Conservation (phyloP, 2,113 vertebrate species). For the Tricholaema leucomelas region DNA sequence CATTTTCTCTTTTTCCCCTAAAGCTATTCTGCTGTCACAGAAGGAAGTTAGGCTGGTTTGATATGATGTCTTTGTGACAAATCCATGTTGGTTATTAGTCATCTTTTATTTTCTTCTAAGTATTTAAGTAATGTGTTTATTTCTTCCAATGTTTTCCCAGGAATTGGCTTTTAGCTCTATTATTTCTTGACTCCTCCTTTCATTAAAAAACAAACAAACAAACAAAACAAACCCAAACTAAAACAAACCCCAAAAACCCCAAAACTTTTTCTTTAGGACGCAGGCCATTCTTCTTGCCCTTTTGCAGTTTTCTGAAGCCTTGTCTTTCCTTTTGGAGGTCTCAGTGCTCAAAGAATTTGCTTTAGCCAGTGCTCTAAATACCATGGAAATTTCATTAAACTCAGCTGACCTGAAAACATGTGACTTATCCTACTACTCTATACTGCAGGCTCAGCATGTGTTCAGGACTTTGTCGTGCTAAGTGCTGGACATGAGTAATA, state of each 20-base stretch:
- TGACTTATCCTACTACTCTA: background rate
- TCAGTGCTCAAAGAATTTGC: background rate
- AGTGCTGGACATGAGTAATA: constrained; percentile 20
- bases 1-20: constrained; percentile 2
- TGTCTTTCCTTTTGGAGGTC: background rate
- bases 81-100: background rate
- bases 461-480: background rate
- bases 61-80: background rate
- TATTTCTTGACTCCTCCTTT: background rate
- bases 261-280: background rate
- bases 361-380: background rate
- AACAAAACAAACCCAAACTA: too few species aligned
- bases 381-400: background rate
- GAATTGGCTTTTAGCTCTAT: background rate
- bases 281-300: background rate
- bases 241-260: too few species aligned
- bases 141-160: background rate
- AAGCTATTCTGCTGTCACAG: background rate
- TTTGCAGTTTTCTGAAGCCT: background rate
- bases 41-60: background rate
- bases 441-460: constrained; percentile 1
- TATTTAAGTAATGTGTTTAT: background rate
- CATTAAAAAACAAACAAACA: too few species aligned
- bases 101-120: background rate
- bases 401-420: constrained; percentile 2